phyloP scores from a whole-genome alignment of 2,797 vertebrate species.

The Phataginus tricuspis region DNA sequence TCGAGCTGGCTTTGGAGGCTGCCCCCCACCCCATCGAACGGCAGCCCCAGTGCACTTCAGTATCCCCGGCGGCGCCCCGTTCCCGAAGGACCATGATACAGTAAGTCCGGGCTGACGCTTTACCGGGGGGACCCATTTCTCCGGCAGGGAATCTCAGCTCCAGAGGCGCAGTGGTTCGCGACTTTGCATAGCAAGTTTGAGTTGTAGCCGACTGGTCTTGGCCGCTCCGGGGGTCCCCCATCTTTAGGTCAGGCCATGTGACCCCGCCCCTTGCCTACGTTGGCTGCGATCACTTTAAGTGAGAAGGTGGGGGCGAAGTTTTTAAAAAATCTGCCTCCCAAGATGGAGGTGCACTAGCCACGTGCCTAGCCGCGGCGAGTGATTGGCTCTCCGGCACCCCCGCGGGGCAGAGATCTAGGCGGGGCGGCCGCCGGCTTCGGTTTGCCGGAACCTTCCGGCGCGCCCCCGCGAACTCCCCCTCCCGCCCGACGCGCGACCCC shows the following conservation, averaged over 20 bases:
- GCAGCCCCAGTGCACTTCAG: not conserved
- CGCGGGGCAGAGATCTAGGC: slow-evolving; percentile 25
- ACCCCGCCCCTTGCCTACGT: slow-evolving; percentile 46
- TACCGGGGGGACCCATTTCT: not conserved
- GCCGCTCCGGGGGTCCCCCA: not conserved
- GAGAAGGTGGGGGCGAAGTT: slow-evolving; percentile 4
- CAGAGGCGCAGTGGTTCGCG: not conserved
- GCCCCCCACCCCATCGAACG: not conserved
- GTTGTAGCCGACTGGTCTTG: not conserved
- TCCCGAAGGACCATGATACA: slow-evolving; percentile 38
- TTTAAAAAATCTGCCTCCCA: slow-evolving; percentile 10
- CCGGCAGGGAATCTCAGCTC: not conserved
- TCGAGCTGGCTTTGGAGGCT: not conserved
- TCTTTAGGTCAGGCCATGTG: not conserved
- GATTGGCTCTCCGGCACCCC: slow-evolving; percentile 53
- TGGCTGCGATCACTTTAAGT: slow-evolving; percentile 48
- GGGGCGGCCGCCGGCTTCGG: slow-evolving; percentile 35
- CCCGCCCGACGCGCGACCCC: slow-evolving; percentile 65
- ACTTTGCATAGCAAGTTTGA: not conserved
- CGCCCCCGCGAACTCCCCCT: slow-evolving; percentile 62
- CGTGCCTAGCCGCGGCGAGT: slow-evolving; percentile 50
- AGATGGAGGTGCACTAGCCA: slow-evolving; percentile 70
- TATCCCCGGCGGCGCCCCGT: not conserved
- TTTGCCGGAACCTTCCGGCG: slow-evolving; percentile 63
- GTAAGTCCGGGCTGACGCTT: slow-evolving; percentile 56